Conservation (phyloP, 2,113 vertebrate genomes). For the Melanotaenia duboulayi region DNA sequence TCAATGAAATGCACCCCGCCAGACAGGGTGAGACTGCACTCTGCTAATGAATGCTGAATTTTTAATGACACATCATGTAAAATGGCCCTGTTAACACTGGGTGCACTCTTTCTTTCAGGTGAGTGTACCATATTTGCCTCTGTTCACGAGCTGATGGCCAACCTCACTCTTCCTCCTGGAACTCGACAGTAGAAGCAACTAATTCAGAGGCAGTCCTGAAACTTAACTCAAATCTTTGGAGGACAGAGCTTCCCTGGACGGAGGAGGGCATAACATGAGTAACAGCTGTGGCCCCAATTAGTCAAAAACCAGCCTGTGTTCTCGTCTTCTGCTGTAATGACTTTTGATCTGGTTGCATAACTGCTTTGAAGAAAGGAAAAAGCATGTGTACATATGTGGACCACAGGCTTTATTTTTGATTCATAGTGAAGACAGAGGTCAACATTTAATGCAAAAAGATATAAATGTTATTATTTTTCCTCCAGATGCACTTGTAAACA, state of each 20-base stretch:
- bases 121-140: conserved; percentile 99
- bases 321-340: conserved; percentile 72
- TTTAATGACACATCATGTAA: not conserved
- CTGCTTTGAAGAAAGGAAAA: conserved; percentile 70
- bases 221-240: conserved; percentile 13
- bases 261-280: not conserved
- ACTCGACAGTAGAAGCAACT: conserved; percentile 86
- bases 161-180: conserved; percentile 92
- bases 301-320: conserved; percentile 76
- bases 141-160: conserved; percentile 98
- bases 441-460: conserved; percentile 57
- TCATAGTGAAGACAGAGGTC: conserved; percentile 12
- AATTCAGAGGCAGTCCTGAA: conserved; percentile 62
- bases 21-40: conserved; percentile 84
- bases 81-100: not conserved
- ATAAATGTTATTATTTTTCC: conserved; percentile 80
- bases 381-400: conserved; percentile 58
- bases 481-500: conserved; percentile 93
- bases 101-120: conserved; percentile 81
- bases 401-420: conserved; percentile 53
- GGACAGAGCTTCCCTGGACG: not conserved
- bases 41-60: not conserved
- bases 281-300: conserved; percentile 49
- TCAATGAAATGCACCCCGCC: conserved; percentile 96
- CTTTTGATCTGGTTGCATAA: conserved; percentile 49